Conservation (phyloP, 2,888 invertebrate genomes). For the Pelosia muscerda region DNA sequence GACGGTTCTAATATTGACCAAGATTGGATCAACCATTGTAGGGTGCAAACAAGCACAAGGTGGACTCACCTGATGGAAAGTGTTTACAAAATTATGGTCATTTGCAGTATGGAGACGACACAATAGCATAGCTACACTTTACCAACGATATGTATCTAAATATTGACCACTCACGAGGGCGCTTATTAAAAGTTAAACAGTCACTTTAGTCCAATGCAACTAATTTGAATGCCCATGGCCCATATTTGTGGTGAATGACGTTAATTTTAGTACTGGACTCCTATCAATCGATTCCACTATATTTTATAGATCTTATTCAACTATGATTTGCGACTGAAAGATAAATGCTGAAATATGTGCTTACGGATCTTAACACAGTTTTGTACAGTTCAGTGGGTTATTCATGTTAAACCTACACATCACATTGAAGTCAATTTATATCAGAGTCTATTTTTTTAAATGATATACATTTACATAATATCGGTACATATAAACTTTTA, state of each 20-base stretch:
- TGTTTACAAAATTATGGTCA: conserved; percentile 35
- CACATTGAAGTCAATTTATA: conserved; percentile 48
- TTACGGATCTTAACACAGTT: conserved; percentile 28
- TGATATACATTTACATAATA: conserved; percentile 45
- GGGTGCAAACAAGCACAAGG: too few relatives aligned
- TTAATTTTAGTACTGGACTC: conserved; percentile 21
- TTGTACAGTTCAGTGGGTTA: conserved; percentile 39
- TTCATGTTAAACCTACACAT: conserved; percentile 42
- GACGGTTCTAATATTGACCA: conserved; percentile 24
- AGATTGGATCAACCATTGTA: too few relatives aligned
- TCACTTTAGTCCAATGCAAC: conserved; percentile 34
- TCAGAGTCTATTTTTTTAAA: conserved; percentile 35
- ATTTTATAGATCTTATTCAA: conserved; percentile 16
- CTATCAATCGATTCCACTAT: conserved; percentile 31
- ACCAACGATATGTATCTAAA: conserved; percentile 72
- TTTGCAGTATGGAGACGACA: conserved; percentile 35
- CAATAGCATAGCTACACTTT: conserved; percentile 57
- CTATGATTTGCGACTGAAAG: conserved; percentile 28
- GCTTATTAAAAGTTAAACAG: conserved; percentile 45
- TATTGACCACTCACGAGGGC: conserved; percentile 58
- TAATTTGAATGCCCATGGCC: conserved; percentile 7
- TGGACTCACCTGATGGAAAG: too few relatives aligned
- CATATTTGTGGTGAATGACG: conserved; percentile 12
- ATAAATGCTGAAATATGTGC: conserved; percentile 47
- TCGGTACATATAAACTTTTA: conserved; percentile 45